phyloP scores from a whole-genome alignment of 2,888 invertebrate genomes.

The Caenorhabditis panamensis region DNA sequence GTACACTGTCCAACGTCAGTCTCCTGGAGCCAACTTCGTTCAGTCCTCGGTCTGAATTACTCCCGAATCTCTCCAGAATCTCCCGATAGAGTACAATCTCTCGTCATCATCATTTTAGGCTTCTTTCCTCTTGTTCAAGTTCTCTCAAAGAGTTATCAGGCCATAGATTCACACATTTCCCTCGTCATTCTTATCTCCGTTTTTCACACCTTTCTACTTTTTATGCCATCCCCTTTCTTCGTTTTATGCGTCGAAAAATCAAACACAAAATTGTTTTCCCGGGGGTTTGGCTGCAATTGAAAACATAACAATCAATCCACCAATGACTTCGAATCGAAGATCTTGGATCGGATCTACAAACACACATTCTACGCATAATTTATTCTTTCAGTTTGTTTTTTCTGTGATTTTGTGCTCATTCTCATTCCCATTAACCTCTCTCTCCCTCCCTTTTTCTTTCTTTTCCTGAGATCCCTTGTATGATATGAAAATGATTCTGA shows the following conservation, averaged over 20 bases:
- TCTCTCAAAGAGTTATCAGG: slow-evolving; percentile 41
- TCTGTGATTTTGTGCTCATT: slow-evolving; percentile 20
- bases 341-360: not conserved
- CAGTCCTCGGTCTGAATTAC: slow-evolving; percentile 56
- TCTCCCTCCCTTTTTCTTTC: too few species aligned
- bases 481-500: not conserved
- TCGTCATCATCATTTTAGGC: slow-evolving; percentile 6
- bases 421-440: not conserved
- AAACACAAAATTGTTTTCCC: slow-evolving; percentile 15
- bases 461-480: not conserved
- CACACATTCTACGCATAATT: slow-evolving; percentile 59
- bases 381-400: slow-evolving; percentile 33
- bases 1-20: slow-evolving; percentile 51
- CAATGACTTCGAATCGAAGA: not conserved
- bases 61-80: slow-evolving; percentile 4
- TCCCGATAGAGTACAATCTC: slow-evolving; percentile 18
- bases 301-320: not conserved
- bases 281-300: slow-evolving; percentile 10
- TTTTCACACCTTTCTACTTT: slow-evolving; percentile 38
- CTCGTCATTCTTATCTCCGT: slow-evolving; percentile 17
- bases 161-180: slow-evolving; percentile 35
- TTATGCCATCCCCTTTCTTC: not conserved
- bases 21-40: slow-evolving; percentile 48
- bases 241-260: slow-evolving; percentile 14
- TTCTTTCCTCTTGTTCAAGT: slow-evolving; percentile 2